Evolutionary conservation across 1,140 invertebrate genomes (phyloP).

Genomic region (Halesus radiatus): DNA sequence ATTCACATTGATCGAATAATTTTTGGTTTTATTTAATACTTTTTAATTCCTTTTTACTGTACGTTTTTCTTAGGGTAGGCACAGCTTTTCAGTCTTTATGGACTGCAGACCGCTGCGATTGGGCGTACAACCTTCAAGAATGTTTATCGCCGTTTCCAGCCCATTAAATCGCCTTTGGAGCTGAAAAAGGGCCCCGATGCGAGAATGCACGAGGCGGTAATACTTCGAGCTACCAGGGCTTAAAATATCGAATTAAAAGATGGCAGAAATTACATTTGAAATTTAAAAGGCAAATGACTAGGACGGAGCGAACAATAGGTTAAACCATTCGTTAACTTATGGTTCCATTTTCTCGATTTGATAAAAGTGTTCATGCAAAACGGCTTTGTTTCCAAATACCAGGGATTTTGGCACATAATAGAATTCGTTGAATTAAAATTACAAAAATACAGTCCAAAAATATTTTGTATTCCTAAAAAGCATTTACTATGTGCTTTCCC

Average conservation of each 20-base stretch:
- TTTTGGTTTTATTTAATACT: no score
- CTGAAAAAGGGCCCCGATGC: slow-evolving; percentile 22
- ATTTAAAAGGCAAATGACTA: slow-evolving; percentile 23
- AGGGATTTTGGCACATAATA: neutral
- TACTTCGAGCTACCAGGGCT: neutral
- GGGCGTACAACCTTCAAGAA: slow-evolving; percentile 44
- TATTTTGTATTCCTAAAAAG: no score
- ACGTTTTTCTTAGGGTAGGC: no score
- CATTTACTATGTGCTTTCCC: no score
- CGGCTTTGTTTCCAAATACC: neutral
- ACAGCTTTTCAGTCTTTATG: no score
- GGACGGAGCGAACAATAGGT: slow-evolving; percentile 13
- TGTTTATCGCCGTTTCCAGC: slow-evolving; percentile 54
- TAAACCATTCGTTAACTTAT: slow-evolving; percentile 33
- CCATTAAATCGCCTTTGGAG: slow-evolving; percentile 47
- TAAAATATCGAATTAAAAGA: slow-evolving; percentile 31
- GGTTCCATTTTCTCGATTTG: slow-evolving; percentile 22
- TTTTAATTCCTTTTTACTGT: no score
- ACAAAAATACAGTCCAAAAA: no score
- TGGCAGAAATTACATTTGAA: slow-evolving; percentile 17
- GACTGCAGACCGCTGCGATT: no score
- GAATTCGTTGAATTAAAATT: neutral
- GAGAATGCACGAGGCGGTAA: slow-evolving; percentile 28
- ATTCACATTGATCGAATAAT: no score
- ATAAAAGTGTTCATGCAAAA: slow-evolving; percentile 27